These are phyloP conservation scores for Corythoichthys haematopterus DNA, from an alignment of 2,113 vertebrate genomes.

Conservation along the genomic window DNA sequence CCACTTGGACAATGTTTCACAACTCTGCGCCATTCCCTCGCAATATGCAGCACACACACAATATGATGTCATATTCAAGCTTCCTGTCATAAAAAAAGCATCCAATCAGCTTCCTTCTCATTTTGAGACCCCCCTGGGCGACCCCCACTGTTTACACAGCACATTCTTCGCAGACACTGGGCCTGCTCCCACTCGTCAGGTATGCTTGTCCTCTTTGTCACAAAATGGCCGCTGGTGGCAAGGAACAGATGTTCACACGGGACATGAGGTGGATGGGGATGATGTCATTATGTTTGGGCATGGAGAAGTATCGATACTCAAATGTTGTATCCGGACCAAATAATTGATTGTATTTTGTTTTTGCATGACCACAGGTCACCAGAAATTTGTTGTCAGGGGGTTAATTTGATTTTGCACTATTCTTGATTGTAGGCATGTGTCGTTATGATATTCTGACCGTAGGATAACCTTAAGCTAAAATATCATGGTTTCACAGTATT, in stretches of 20 bases:
- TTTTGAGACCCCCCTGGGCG: constrained; percentile 13
- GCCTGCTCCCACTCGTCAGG: constrained; percentile 51
- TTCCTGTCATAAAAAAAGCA: constrained; percentile 46
- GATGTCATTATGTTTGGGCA: neutral
- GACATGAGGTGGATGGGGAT: too few relatives aligned
- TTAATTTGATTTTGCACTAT: too few relatives aligned
- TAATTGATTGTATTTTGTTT: too few relatives aligned
- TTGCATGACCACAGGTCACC: too few relatives aligned
- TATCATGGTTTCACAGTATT: too few relatives aligned
- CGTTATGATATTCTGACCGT: too few relatives aligned
- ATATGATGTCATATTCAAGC: constrained; percentile 23
- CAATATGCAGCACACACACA: constrained; percentile 8
- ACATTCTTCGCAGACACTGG: constrained; percentile 50
- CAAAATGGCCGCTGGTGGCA: neutral
- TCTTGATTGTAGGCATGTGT: too few relatives aligned
- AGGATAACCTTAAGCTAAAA: too few relatives aligned
- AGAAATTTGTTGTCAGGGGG: too few relatives aligned
- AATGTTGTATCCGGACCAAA: too few relatives aligned
- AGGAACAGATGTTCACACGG: neutral
- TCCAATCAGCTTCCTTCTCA: constrained; percentile 40
- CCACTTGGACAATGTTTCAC: neutral
- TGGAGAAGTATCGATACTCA: too few relatives aligned
- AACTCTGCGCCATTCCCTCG: neutral
- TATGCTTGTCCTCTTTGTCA: constrained; percentile 16
- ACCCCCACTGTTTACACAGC: constrained; percentile 54